phyloP scores from a whole-genome alignment of 2,797 vertebrate genomes.

The Chromobotia macracanthus region DNA sequence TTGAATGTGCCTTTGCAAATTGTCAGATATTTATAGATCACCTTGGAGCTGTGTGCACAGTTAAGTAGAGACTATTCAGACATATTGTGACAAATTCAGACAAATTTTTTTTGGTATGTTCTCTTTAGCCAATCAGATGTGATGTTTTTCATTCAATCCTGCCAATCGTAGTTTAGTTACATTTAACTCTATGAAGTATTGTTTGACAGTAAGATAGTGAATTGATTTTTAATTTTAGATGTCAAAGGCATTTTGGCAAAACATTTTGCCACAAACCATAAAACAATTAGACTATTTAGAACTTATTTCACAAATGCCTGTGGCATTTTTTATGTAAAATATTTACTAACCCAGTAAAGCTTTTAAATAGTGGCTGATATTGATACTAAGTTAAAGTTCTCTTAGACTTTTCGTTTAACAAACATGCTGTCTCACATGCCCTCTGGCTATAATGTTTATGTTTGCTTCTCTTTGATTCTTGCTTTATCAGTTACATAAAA shows the following conservation, averaged over 20 bases:
- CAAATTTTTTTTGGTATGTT: neutral
- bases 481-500: conserved; percentile 7
- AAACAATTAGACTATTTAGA: neutral
- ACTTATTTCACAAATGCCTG: neutral
- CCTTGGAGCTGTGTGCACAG: neutral
- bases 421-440: neutral
- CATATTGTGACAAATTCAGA: too few relatives aligned
- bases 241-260: neutral
- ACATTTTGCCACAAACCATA: neutral
- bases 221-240: neutral
- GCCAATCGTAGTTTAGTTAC: neutral
- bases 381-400: conserved; percentile 13
- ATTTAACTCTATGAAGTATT: neutral
- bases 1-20: neutral
- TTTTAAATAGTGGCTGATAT: conserved; percentile 1
- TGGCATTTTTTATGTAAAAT: neutral
- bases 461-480: neutral
- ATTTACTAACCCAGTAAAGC: neutral
- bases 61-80: neutral
- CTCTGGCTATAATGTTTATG: conserved; percentile 10
- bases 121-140: neutral
- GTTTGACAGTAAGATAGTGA: neutral
- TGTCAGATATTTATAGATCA: neutral
- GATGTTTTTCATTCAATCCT: neutral
- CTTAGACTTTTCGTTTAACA: conserved; percentile 10